Percentiles rank a stretch among this genome's conserved stretches.
phyloP scores from a whole-genome alignment of 30 jellyfish, hydroid and myxozoan species.

The Cassiopea xamachana region DNA sequence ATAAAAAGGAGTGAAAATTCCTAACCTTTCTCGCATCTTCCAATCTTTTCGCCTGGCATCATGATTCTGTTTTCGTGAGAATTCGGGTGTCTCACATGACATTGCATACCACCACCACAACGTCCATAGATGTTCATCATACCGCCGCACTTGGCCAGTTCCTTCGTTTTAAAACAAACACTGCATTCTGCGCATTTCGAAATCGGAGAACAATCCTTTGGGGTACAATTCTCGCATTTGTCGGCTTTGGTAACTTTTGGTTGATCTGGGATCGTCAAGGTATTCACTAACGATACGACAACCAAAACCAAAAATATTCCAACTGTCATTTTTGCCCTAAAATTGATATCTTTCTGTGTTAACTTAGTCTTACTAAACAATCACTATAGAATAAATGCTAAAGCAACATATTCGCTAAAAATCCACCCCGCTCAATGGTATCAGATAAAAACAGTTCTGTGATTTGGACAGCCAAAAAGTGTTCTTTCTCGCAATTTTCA shows the following conservation, averaged over 20 bases:
- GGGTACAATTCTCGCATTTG: neutral
- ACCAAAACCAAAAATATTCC: neutral
- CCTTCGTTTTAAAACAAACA: slow-evolving; percentile 46
- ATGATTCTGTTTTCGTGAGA: slow-evolving; percentile 19
- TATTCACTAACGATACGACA: slow-evolving; percentile 4
- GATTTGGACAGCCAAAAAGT: no score
- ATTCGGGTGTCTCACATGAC: slow-evolving; percentile 70
- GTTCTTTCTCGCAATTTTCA: no score
- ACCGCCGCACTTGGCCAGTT: slow-evolving; percentile 61
- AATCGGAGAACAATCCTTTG: slow-evolving; percentile 34
- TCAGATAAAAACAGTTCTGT: no score
- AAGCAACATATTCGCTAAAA: no score
- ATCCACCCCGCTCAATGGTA: no score
- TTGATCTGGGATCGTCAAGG: neutral
- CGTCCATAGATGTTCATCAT: slow-evolving; percentile 35
- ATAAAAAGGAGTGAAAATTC: neutral
- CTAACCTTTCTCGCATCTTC: slow-evolving; percentile 86
- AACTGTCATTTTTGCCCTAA: slow-evolving; percentile 10
- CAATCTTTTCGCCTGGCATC: slow-evolving; percentile 45
- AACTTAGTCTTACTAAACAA: no score
- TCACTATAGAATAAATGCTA: no score
- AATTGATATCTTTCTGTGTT: neutral
- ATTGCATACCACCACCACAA: slow-evolving; percentile 63
- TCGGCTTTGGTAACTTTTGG: neutral
- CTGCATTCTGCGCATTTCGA: slow-evolving; percentile 39